Evolutionary conservation across 2,888 invertebrate species (phyloP).

Genomic region (Nematopogon swammerdamellus): DNA sequence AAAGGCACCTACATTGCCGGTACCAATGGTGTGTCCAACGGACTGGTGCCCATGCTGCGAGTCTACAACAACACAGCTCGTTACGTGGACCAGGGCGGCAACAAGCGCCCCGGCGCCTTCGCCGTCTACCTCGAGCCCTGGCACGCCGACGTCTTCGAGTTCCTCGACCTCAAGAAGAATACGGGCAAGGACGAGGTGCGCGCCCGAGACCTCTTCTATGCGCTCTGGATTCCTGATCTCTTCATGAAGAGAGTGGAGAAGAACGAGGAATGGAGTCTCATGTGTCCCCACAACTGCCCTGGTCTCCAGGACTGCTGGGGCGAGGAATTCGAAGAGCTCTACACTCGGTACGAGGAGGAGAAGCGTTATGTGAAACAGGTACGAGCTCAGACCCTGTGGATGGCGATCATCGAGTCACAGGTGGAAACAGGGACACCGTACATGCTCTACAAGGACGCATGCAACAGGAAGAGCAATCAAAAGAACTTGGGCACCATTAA

Average conservation of each 20-base stretch:
- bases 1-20: slow-evolving; percentile 90
- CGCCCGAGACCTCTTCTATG: slow-evolving; percentile 95
- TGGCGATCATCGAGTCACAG: slow-evolving; percentile 90
- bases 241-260: slow-evolving; percentile 94
- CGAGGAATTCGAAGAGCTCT: slow-evolving; percentile 87
- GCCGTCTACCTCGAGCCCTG: slow-evolving; percentile 98
- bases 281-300: slow-evolving; percentile 95
- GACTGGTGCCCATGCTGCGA: slow-evolving; percentile 91
- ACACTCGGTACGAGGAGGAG: slow-evolving; percentile 81
- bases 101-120: slow-evolving; percentile 96
- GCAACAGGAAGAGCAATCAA: slow-evolving; percentile 96
- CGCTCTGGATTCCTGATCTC: slow-evolving; percentile 96
- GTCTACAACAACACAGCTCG: slow-evolving; percentile 95
- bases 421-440: slow-evolving; percentile 98
- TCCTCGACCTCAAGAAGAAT: slow-evolving; percentile 92
- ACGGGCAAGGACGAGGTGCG: slow-evolving; percentile 93
- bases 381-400: slow-evolving; percentile 88
- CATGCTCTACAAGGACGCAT: slow-evolving; percentile 95
- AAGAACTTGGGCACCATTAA: slow-evolving; percentile 98
- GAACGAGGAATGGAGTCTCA: slow-evolving; percentile 86
- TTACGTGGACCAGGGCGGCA: slow-evolving; percentile 97
- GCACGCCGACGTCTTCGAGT: slow-evolving; percentile 97
- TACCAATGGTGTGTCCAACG: slow-evolving; percentile 93
- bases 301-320: slow-evolving; percentile 93
- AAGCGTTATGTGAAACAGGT: slow-evolving; percentile 66